Evolutionary conservation across 2,888 invertebrate genomes (phyloP).

Genomic region (Lumbricus terrestris): DNA sequence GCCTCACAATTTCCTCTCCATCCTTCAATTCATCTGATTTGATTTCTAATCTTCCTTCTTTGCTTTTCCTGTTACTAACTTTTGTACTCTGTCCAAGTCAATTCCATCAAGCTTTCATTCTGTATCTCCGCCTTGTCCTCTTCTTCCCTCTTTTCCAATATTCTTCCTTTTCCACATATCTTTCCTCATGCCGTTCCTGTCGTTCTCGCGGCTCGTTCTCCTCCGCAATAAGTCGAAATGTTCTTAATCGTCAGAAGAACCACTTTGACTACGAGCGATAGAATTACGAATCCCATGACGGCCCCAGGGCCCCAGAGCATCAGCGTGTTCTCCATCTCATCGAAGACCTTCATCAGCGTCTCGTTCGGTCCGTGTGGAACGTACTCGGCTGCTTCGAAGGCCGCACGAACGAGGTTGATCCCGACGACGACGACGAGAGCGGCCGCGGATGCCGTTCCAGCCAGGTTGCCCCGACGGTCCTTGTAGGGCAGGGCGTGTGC

Average conservation of each 20-base stretch:
- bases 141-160: background rate
- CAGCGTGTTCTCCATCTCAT: constrained; percentile 38
- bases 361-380: constrained; percentile 40
- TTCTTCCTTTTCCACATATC: no score
- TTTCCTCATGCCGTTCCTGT: background rate
- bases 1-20: background rate
- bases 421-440: constrained; percentile 39
- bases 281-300: constrained; percentile 37
- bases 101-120: background rate
- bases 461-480: constrained; percentile 39
- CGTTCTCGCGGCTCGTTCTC: background rate
- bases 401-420: constrained; percentile 40
- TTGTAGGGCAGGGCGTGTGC: constrained; percentile 40
- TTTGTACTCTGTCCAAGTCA: background rate
- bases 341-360: constrained; percentile 38
- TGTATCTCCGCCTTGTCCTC: background rate
- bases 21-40: background rate
- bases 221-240: background rate
- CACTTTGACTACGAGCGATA: constrained; percentile 35
- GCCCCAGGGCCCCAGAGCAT: constrained; percentile 40
- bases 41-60: background rate
- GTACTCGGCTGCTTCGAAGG: constrained; percentile 42
- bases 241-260: constrained; percentile 17
- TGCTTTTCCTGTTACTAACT: background rate
- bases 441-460: constrained; percentile 39